A percentile compares a stretch with the other conserved stretches of the same genome.
phyloP scores from a whole-genome alignment of 2,113 vertebrate species.

The Brachyhypopomus occidentalis region DNA sequence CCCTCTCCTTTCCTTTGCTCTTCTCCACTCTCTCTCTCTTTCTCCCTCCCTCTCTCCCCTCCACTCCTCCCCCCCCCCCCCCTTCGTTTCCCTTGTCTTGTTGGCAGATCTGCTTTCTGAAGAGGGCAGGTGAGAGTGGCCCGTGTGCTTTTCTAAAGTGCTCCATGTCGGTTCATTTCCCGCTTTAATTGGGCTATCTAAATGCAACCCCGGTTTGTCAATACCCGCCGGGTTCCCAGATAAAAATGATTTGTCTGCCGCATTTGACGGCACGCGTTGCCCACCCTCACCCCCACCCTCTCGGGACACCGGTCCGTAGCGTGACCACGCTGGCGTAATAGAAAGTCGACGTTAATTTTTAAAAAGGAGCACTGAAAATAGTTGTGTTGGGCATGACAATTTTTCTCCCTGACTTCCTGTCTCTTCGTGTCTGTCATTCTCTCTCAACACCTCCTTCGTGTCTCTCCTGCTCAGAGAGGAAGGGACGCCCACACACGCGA shows the following conservation, averaged over 20 bases:
- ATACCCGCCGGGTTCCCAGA: constrained; percentile 73
- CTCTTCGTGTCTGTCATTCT: no score
- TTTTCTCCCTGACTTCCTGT: no score
- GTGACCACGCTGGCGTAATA: no score
- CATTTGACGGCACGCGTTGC: constrained; percentile 71
- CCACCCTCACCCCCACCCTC: constrained; percentile 44
- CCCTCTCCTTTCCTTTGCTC: neutral
- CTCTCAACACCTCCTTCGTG: no score
- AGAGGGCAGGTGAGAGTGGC: constrained; percentile 53
- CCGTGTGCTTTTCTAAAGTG: constrained; percentile 57
- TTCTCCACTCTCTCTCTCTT: neutral
- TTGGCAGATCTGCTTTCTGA: constrained; percentile 54
- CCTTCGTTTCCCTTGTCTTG: constrained; percentile 38
- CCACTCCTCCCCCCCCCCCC: constrained; percentile 34
- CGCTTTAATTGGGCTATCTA: constrained; percentile 81
- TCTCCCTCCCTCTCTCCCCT: constrained; percentile 42
- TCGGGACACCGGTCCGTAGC: neutral
- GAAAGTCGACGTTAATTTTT: no score
- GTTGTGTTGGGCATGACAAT: no score
- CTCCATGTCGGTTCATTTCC: constrained; percentile 71
- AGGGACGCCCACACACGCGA: no score
- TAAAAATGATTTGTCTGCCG: constrained; percentile 78
- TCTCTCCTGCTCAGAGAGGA: no score
- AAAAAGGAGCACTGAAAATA: no score
- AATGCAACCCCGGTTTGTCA: constrained; percentile 78